A percentile compares a stretch with the other conserved stretches of the same genome.
These are phyloP conservation scores for Coilia nasus DNA, from an alignment of 2,797 vertebrate genomes.

Conservation along the genomic window DNA sequence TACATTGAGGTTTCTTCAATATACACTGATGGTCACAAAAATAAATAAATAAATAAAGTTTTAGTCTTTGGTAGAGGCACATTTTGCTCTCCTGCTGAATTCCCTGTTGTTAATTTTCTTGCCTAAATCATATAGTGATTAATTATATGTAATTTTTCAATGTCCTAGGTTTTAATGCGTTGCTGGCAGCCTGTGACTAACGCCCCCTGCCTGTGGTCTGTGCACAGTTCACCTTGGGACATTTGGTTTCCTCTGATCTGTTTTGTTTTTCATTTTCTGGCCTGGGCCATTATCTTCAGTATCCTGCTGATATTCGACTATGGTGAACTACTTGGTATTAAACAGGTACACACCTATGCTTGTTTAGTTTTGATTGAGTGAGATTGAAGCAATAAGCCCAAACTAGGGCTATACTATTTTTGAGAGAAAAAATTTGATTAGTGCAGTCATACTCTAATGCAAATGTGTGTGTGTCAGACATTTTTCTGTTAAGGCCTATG, in stretches of 20 bases:
- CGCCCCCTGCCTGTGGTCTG: constrained; percentile 88
- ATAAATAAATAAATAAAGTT: background rate
- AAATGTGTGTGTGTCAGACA: no score
- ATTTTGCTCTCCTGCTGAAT: background rate
- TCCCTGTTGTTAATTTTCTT: background rate
- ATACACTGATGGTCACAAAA: background rate
- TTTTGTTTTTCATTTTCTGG: constrained; percentile 84
- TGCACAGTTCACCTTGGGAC: constrained; percentile 79
- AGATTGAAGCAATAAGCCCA: no score
- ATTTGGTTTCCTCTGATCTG: constrained; percentile 87
- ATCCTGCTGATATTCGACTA: constrained; percentile 90
- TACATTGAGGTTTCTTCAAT: background rate
- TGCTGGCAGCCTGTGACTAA: constrained; percentile 81
- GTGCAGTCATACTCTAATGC: no score
- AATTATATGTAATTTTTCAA: background rate
- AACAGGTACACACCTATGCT: constrained; percentile 76
- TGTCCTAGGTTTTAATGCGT: constrained; percentile 78
- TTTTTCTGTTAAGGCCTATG: background rate
- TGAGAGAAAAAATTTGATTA: background rate
- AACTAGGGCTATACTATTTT: background rate
- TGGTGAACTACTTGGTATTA: constrained; percentile 87
- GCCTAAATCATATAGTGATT: background rate
- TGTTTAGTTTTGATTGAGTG: background rate
- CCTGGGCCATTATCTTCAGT: constrained; percentile 91
- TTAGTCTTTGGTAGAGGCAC: background rate